Evolutionary conservation across 2,888 invertebrate species (phyloP).

Genomic region (Asteroscopus sphinx): DNA sequence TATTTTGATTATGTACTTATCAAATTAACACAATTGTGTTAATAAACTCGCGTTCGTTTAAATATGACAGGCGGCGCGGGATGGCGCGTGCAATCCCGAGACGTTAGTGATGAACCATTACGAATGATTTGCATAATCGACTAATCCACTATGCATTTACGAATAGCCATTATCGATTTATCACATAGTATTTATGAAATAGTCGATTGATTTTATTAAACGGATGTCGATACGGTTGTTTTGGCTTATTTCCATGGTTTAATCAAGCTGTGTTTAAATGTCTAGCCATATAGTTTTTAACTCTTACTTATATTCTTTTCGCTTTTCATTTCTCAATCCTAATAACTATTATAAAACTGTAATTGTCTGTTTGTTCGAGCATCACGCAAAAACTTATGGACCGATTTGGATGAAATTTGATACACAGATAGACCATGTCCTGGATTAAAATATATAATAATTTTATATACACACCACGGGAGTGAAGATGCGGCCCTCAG

Average conservation of each 20-base stretch:
- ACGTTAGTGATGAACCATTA: conserved; percentile 45
- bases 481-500: too few relatives aligned
- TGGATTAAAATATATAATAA: too few relatives aligned
- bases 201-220: conserved; percentile 36
- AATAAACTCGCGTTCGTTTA: conserved; percentile 29
- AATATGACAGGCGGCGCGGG: conserved; percentile 17
- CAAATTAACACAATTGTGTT: conserved; percentile 35
- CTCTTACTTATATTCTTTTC: not conserved
- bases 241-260: conserved; percentile 30
- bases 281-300: not conserved
- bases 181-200: conserved; percentile 38
- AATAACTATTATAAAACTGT: too few relatives aligned
- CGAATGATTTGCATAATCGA: conserved; percentile 54
- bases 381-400: too few relatives aligned
- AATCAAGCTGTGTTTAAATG: conserved; percentile 20
- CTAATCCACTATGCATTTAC: conserved; percentile 36
- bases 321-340: conserved; percentile 11
- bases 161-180: conserved; percentile 47
- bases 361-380: too few relatives aligned
- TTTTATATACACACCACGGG: too few relatives aligned
- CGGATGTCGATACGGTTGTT: conserved; percentile 31
- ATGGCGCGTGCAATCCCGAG: conserved; percentile 34
- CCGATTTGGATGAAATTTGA: too few relatives aligned
- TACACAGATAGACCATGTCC: too few relatives aligned
- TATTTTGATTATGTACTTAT: conserved; percentile 25